Base-by-base conservation (phyloP, 2,888 invertebrate genomes). In the Mesorhabditis sp. region DNA sequence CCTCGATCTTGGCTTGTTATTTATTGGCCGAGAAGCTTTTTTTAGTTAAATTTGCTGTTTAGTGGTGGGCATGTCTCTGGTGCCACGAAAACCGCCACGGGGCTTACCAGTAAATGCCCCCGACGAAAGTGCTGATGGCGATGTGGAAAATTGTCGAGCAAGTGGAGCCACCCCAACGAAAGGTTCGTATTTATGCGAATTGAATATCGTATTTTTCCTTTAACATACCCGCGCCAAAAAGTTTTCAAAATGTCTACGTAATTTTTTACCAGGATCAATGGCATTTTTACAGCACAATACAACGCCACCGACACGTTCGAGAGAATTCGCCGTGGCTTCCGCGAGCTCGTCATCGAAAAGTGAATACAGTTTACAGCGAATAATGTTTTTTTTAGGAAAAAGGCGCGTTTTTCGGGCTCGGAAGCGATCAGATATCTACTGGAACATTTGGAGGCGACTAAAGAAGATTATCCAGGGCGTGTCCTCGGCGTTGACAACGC, bases 1-100 rank as follows among this genome's bases (percentile, higher is more conserved):
- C 28, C 28, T 28, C 28, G 28, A 28, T 28, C 28, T 28, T 28
- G 28, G 28, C 28, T 28, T 28, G 28, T 28, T 28, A 28, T 28
- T 28, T 28, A 28, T 28, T 28, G 28, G 28, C 28, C 28, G 28
- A 28, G 28, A 28, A 28, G 28, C 28, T 28, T 28, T 28, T 28
- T 1, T 28, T 28, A 28, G 28, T 28, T 28, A 28, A 28, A 28
- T 1, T 28, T 28, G 28, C 28, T 50, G 58, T 50, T 50, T 50
- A n/a, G 7, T 50, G 58, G n/a, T 50, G 58, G 7, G 10, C 58
- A n/a, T 13, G 7, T 50, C 58, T 10, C 7, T 50, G 7, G 10
- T n/a, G 58, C 58, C 58, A n/a, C 58, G 10, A 50, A 50, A 50
- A 50, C 58, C 58, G 58, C 58, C 58, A n/a, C 58, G 58, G 58